Base-by-base conservation (phyloP, 2,797 vertebrate genomes). In the Heteromormyrus szaboi region DNA sequence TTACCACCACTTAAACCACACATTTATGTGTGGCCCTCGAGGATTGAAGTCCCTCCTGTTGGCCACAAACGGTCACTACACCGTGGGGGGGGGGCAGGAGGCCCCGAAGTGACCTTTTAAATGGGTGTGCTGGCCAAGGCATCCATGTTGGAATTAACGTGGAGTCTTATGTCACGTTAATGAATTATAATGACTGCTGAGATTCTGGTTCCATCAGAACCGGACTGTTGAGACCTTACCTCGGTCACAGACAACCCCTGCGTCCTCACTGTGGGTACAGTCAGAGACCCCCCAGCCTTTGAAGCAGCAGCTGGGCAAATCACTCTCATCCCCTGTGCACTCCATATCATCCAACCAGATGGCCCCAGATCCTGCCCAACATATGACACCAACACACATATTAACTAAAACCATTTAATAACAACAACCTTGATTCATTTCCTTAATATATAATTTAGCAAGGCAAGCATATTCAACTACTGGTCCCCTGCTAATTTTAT, bases 231-330 rank as follows among this genome's bases (percentile, higher is more conserved):
- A 29, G 62, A 68, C 25, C 87, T 89, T 89, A 93, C 93, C 87
- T 89, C 79, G 87, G 88, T 94, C 90, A 91, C 96, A 96, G 37
- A 93, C 53, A 22, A 96, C 93, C 48, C 93, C 95, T 29, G 93
- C 95, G 68, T 96, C 96, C 89, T 96, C 95, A 84, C 95, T 95
- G 91, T 96, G 95, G 11, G 88, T 88, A 90, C 95, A 96, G 93
- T 96, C 96, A 14, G 90, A 94, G 9, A 92, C 0, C 48, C 92
- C 95, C 95, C 95, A 96, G 76, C 85, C 89, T 91, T 91, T 93
- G 51, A 95, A 94, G 3, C 0, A 8, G 89, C 96, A 96, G 0
- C 87, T 86, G 8, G 92, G 88, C 72, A 96, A 93, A 48, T 90
- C 87, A 0, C 33, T 92, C 91, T 96, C 96, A 1, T 68, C 62